These are phyloP conservation scores for Craterocephalus amniculus DNA, from an alignment of 2,797 vertebrate genomes.

Conservation along the genomic window DNA sequence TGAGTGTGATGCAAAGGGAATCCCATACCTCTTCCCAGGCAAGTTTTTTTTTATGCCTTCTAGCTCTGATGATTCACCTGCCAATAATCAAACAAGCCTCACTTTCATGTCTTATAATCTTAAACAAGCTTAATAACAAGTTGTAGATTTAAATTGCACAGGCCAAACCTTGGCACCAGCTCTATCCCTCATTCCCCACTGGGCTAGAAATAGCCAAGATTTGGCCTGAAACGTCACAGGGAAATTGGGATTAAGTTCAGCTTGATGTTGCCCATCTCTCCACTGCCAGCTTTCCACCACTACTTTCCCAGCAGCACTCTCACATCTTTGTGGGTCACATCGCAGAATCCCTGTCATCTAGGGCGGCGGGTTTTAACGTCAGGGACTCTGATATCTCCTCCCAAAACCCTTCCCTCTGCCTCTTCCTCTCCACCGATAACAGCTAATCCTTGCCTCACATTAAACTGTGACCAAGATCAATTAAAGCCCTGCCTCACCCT, in stretches of 20 bases:
- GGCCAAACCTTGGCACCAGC: conserved; percentile 60
- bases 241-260: conserved; percentile 81
- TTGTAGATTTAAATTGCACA: conserved; percentile 73
- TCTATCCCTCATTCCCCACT: conserved; percentile 45
- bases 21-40: conserved; percentile 36
- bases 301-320: conserved; percentile 70
- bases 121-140: conserved; percentile 73
- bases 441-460: conserved; percentile 83
- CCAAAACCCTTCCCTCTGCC: conserved; percentile 75
- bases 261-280: conserved; percentile 71
- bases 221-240: conserved; percentile 73
- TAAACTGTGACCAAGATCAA: conserved; percentile 88
- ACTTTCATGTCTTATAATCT: conserved; percentile 65
- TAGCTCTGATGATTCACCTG: conserved; percentile 67
- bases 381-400: conserved; percentile 79
- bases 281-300: conserved; percentile 65
- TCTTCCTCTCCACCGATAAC: conserved; percentile 78
- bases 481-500: conserved; percentile 80
- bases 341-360: conserved; percentile 82
- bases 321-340: conserved; percentile 78
- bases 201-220: conserved; percentile 70
- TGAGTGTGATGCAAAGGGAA: conserved; percentile 47
- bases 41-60: conserved; percentile 48
- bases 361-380: conserved; percentile 80
- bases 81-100: conserved; percentile 61